Conservation (phyloP, 2,888 invertebrate genomes). For the Physocephala rufipes region DNA sequence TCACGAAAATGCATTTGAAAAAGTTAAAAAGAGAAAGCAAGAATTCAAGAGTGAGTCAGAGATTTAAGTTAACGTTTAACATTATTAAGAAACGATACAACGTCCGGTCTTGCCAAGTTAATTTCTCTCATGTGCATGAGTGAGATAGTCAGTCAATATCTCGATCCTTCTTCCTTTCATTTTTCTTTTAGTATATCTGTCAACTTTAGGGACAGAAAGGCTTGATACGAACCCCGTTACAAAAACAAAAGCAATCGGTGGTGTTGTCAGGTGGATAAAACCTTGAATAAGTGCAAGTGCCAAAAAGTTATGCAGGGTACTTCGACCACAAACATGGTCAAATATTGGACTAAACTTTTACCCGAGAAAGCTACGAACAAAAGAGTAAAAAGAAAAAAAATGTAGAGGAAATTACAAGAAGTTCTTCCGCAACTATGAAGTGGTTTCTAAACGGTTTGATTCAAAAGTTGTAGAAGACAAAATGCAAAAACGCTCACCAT, state of each 20-base stretch:
- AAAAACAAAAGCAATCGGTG: conserved; percentile 14
- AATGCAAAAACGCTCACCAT: conserved; percentile 12
- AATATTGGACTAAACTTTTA: too few species aligned
- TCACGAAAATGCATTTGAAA: conserved; percentile 15
- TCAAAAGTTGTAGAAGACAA: conserved; percentile 27
- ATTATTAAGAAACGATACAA: conserved; percentile 16
- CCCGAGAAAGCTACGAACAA: too few species aligned
- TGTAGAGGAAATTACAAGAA: neutral
- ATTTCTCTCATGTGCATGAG: too few species aligned
- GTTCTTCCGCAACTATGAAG: neutral
- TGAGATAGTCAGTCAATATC: too few species aligned
- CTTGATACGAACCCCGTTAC: too few species aligned
- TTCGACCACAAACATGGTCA: too few species aligned
- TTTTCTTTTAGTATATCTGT: too few species aligned
- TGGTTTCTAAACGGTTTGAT: conserved; percentile 18
- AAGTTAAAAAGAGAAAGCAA: neutral
- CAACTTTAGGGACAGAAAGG: too few species aligned
- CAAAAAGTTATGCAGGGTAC: neutral
- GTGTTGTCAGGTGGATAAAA: conserved; percentile 25
- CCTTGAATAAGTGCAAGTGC: conserved; percentile 23
- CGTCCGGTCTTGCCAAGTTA: neutral
- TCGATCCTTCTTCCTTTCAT: too few species aligned
- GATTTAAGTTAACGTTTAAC: conserved; percentile 4
- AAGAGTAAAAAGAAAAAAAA: neutral
- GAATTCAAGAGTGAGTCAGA: neutral